phyloP scores from a whole-genome alignment of 2,113 vertebrate genomes.

The Engraulis encrasicolus region DNA sequence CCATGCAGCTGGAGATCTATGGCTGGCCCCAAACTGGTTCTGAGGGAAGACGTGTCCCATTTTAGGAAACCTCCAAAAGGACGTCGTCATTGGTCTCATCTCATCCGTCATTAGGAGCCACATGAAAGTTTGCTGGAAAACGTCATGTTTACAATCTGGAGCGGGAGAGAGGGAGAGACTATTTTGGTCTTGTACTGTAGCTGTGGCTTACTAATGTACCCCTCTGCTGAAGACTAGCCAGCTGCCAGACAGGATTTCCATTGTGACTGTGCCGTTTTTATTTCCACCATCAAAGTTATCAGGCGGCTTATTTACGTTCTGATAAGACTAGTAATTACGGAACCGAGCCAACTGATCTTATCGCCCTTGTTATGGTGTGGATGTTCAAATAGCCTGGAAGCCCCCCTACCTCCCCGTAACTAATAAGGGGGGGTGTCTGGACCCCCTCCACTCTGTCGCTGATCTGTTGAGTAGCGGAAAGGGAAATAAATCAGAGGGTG shows the following conservation, averaged over 20 bases:
- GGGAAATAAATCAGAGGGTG: not conserved
- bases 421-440: not conserved
- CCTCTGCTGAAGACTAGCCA: not conserved
- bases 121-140: not conserved
- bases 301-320: not conserved
- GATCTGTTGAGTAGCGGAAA: not conserved
- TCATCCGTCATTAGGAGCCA: not conserved
- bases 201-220: not conserved
- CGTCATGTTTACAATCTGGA: not conserved
- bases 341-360: constrained; percentile 21
- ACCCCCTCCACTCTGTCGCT: constrained; percentile 1
- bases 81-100: not conserved
- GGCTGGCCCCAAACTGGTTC: not conserved
- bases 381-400: constrained; percentile 39
- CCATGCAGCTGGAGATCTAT: not conserved
- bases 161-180: no score
- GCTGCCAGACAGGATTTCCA: not conserved
- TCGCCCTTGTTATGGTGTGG: constrained; percentile 27
- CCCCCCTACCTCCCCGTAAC: not conserved
- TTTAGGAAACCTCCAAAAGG: not conserved
- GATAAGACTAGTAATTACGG: constrained; percentile 37
- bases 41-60: not conserved
- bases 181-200: not conserved
- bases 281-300: not conserved
- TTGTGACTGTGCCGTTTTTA: constrained; percentile 36